A percentile compares a stretch with the other conserved stretches of the same genome.
Evolutionary conservation across 2,888 invertebrate species (phyloP).

Genomic region (Diaphora mendica): DNA sequence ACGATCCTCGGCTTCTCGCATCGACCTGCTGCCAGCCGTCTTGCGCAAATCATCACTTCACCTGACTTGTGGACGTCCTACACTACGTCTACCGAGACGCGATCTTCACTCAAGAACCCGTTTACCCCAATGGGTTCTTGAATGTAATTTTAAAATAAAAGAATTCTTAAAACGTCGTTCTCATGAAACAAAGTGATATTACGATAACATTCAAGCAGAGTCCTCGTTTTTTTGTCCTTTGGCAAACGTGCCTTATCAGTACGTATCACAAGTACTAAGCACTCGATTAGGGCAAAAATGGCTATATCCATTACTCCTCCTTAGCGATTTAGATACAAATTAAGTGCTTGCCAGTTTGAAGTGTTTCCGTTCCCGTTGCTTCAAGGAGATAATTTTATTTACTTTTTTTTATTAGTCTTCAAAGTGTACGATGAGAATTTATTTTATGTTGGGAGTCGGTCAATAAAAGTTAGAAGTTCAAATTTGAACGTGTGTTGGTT

Average conservation of each 20-base stretch:
- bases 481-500: background rate
- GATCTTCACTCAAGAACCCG: too few relatives aligned
- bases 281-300: constrained; percentile 67
- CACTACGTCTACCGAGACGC: too few relatives aligned
- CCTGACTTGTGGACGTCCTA: too few relatives aligned
- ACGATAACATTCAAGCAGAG: constrained; percentile 44
- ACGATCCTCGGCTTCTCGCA: too few relatives aligned
- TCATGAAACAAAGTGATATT: constrained; percentile 37
- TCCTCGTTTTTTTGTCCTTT: constrained; percentile 53
- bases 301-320: constrained; percentile 50
- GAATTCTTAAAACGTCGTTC: constrained; percentile 8
- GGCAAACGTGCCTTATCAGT: constrained; percentile 71
- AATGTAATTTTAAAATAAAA: background rate
- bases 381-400: constrained; percentile 10
- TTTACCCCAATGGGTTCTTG: too few relatives aligned
- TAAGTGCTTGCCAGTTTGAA: constrained; percentile 30
- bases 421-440: background rate
- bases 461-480: background rate
- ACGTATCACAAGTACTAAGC: constrained; percentile 65
- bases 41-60: too few relatives aligned
- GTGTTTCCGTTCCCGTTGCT: constrained; percentile 28
- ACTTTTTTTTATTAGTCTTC: constrained; percentile 10
- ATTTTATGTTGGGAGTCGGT: background rate
- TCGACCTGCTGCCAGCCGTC: too few relatives aligned
- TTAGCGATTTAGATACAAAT: constrained; percentile 37